phyloP scores from a whole-genome alignment of 2,113 vertebrate species.

The Atrichornis clamosus region DNA sequence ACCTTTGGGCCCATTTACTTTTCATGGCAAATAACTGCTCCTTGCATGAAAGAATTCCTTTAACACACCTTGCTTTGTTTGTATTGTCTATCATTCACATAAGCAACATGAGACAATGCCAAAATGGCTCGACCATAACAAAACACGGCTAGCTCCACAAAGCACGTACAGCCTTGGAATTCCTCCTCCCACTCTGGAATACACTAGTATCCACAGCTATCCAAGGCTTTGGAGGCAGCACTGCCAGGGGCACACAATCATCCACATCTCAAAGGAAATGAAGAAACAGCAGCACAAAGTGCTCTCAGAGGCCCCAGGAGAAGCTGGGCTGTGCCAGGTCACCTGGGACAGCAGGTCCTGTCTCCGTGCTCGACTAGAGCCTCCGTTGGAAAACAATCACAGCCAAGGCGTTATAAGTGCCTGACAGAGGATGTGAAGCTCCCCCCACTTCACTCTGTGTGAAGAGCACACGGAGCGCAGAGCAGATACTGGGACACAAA shows the following conservation, averaged over 20 bases:
- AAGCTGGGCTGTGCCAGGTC: not conserved
- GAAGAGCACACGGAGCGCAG: not conserved
- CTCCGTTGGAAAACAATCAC: not conserved
- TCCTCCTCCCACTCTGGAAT: not conserved
- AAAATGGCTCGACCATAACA: not conserved
- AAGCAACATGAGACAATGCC: not conserved
- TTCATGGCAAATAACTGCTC: not conserved
- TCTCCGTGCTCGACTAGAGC: not conserved
- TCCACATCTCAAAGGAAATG: not conserved
- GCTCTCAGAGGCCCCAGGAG: not conserved
- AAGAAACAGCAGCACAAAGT: accelerated
- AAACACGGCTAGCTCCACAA: not conserved
- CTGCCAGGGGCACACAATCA: not conserved
- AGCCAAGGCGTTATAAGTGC: not conserved
- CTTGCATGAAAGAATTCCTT: not conserved
- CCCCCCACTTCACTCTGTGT: accelerated
- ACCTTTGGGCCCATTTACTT: not conserved
- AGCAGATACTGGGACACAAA: not conserved
- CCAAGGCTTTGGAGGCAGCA: accelerated
- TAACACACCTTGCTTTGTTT: not conserved
- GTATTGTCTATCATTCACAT: not conserved
- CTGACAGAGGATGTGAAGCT: not conserved
- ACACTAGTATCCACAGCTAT: accelerated
- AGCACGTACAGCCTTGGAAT: not conserved
- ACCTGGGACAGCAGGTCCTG: not conserved